Percentiles rank a stretch among this genome's conserved stretches.
Evolutionary conservation across 2,888 invertebrate genomes (phyloP).

Genomic region (Bursaphelenchus okinawaensis): DNA sequence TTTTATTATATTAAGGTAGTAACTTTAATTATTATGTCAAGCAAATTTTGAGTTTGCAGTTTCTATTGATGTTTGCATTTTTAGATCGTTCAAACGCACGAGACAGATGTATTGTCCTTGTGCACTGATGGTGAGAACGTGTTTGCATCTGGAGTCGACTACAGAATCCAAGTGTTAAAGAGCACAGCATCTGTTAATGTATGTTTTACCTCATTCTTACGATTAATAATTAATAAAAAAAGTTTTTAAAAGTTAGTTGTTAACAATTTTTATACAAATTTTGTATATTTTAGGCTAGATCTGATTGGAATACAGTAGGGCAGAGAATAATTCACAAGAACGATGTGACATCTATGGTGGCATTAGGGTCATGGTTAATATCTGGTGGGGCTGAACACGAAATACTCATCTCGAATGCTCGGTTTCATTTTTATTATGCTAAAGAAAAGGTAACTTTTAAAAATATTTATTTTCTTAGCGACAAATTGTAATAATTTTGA

Average conservation of each 20-base stretch:
- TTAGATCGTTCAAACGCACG: conserved; percentile 34
- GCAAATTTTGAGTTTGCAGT: too few species aligned
- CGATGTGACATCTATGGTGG: conserved; percentile 29
- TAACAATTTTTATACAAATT: conserved; percentile 11
- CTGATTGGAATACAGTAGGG: conserved; percentile 34
- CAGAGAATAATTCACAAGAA: conserved; percentile 35
- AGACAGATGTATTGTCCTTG: conserved; percentile 42
- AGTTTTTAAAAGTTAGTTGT: conserved; percentile 2
- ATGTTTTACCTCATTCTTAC: too few species aligned
- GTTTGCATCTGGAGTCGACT: conserved; percentile 46
- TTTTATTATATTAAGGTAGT: conserved; percentile 5
- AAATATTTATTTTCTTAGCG: too few species aligned
- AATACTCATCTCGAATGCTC: conserved; percentile 26
- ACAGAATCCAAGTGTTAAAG: conserved; percentile 38
- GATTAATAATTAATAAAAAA: too few species aligned
- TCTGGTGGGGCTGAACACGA: conserved; percentile 37
- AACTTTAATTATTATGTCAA: too few species aligned
- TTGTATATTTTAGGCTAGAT: conserved; percentile 20
- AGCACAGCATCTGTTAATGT: conserved; percentile 17
- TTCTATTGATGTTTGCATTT: conserved; percentile 18
- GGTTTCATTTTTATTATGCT: neutral
- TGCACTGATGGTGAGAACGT: conserved; percentile 23
- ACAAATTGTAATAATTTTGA: too few species aligned
- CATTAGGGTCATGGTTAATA: conserved; percentile 26
- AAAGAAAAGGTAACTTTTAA: neutral